Conservation (phyloP, 2,797 vertebrate species). For the Atherinosoma microstoma region DNA sequence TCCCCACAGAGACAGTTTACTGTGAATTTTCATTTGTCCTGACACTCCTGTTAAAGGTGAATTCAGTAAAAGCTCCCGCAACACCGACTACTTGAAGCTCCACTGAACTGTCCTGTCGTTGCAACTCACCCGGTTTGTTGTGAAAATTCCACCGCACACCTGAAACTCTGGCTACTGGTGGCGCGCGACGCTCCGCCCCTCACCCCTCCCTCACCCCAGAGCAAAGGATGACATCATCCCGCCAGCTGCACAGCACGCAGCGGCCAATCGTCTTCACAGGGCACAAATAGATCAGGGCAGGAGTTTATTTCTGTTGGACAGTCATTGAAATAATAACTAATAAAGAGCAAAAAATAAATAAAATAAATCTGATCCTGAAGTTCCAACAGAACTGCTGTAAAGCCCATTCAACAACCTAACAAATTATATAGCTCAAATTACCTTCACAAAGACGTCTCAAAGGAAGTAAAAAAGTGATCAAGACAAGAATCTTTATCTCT, state of each 20-base stretch:
- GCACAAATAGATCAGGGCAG: conserved; percentile 4
- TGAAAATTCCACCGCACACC: conserved; percentile 75
- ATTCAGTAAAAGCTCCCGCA: background rate
- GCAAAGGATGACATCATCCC: conserved; percentile 72
- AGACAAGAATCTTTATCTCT: background rate
- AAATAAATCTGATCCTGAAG: too few species aligned
- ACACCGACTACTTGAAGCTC: background rate
- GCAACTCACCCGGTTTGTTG: conserved; percentile 58
- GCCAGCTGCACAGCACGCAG: conserved; percentile 29
- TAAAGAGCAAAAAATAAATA: background rate
- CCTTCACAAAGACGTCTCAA: too few species aligned
- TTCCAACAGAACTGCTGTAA: too few species aligned
- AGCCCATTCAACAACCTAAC: too few species aligned
- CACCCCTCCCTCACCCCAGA: conserved; percentile 3
- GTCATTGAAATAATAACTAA: background rate
- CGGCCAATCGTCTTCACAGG: conserved; percentile 31
- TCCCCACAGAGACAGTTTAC: conserved; percentile 2
- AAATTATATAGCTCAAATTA: too few species aligned
- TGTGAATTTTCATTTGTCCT: conserved; percentile 41
- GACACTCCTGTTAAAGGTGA: background rate
- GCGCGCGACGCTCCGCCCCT: conserved; percentile 46
- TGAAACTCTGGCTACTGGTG: conserved; percentile 58
- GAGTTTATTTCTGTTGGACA: background rate
- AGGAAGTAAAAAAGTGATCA: background rate
- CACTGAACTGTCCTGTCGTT: background rate